A percentile compares a stretch with the other conserved stretches of the same genome.
Evolutionary conservation across 2,888 invertebrate species (phyloP).

Genomic region (Holacanthella duospinosa): DNA sequence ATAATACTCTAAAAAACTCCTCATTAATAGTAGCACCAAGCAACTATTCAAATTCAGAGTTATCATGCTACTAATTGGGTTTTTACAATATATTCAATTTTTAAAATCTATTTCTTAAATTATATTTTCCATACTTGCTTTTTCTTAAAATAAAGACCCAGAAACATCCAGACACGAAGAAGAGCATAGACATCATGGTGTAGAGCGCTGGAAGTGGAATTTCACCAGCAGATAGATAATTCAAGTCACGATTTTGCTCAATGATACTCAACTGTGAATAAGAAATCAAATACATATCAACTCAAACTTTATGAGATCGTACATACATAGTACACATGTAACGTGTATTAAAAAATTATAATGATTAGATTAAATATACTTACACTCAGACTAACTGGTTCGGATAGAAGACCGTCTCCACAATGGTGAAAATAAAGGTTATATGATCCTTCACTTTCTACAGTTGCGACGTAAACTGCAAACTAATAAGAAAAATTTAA

Average conservation of each 20-base stretch:
- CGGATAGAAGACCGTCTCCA: constrained; percentile 37
- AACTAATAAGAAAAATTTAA: constrained; percentile 53
- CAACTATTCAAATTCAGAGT: neutral
- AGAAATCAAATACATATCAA: constrained; percentile 11
- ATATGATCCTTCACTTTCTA: constrained; percentile 80
- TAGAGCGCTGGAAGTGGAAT: constrained; percentile 89
- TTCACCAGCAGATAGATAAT: constrained; percentile 88
- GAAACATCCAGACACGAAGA: constrained; percentile 75
- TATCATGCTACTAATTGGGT: too few species aligned
- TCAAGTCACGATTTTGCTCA: constrained; percentile 66
- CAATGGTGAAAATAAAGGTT: constrained; percentile 93
- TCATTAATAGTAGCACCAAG: neutral
- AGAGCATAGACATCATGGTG: constrained; percentile 80
- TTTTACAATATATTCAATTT: neutral
- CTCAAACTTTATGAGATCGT: neutral
- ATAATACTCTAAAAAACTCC: neutral
- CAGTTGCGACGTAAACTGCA: constrained; percentile 60
- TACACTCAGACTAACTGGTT: constrained; percentile 59
- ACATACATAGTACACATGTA: neutral
- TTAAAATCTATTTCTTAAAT: too few species aligned
- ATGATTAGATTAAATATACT: constrained; percentile 39
- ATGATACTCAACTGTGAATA: constrained; percentile 64
- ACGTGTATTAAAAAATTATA: constrained; percentile 13
- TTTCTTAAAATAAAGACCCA: constrained; percentile 82
- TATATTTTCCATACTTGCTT: constrained; percentile 52